Evolutionary conservation across 1,140 invertebrate species (phyloP).

Genomic region (Cephus cinctus): DNA sequence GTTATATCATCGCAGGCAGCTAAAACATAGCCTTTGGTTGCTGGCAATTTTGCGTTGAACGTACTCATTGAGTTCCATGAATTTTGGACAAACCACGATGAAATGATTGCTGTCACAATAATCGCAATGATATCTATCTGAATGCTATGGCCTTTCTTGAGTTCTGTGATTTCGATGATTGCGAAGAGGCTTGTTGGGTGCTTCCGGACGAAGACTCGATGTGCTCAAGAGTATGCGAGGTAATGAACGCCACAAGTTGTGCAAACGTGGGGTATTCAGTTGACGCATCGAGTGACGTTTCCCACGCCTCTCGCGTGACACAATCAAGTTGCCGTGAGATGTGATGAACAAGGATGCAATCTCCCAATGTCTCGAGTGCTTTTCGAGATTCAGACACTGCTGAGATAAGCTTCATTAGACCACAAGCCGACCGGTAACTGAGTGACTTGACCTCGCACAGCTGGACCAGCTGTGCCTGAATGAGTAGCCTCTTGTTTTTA

Average conservation of each 20-base stretch:
- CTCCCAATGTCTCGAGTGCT: neutral
- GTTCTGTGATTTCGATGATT: too few relatives aligned
- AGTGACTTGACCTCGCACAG: neutral
- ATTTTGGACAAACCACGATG: slow-evolving; percentile 2
- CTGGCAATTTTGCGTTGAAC: neutral
- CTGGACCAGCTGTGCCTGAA: neutral
- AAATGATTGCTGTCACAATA: slow-evolving; percentile 2
- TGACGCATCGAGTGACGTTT: slow-evolving; percentile 4
- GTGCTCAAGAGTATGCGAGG: neutral
- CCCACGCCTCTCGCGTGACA: slow-evolving; percentile 5
- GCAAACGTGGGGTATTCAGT: neutral
- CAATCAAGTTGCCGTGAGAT: slow-evolving; percentile 1
- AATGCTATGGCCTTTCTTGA: too few relatives aligned
- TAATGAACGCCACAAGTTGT: slow-evolving; percentile 4
- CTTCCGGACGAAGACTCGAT: too few relatives aligned
- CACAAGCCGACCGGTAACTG: neutral
- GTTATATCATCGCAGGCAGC: slow-evolving; percentile 8
- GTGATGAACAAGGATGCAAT: slow-evolving; percentile 6
- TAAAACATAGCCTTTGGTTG: slow-evolving; percentile 9
- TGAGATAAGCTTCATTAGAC: neutral
- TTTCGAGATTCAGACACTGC: neutral
- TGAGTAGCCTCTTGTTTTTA: slow-evolving; percentile 11
- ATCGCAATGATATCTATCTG: too few relatives aligned
- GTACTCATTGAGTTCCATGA: neutral
- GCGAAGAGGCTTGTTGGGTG: too few relatives aligned